phyloP scores from a whole-genome alignment of 1,140 invertebrate species.

The Orius insidiosus region DNA sequence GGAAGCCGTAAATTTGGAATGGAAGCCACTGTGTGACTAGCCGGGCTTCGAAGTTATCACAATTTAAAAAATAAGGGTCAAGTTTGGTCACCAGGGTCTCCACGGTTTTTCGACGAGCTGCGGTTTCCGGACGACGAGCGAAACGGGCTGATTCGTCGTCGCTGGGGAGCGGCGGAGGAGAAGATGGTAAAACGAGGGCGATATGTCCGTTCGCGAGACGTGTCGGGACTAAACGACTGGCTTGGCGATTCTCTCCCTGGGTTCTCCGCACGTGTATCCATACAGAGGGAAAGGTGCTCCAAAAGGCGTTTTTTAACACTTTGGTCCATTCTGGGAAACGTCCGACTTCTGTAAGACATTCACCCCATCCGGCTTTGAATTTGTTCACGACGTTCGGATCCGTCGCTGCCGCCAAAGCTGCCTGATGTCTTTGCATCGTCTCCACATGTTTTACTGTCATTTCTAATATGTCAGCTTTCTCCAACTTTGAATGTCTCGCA shows the following conservation, averaged over 20 bases:
- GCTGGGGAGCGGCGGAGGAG: conserved; percentile 23
- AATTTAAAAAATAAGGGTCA: background rate
- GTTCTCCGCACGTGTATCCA: conserved; percentile 25
- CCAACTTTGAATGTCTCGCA: conserved; percentile 74
- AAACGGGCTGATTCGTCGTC: conserved; percentile 38
- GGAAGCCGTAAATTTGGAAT: background rate
- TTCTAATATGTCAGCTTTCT: conserved; percentile 90
- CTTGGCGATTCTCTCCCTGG: conserved; percentile 8
- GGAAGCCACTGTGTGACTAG: background rate
- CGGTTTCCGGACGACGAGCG: conserved; percentile 43
- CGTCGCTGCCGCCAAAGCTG: conserved; percentile 55
- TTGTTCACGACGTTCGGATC: conserved; percentile 67
- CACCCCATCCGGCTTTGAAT: conserved; percentile 72
- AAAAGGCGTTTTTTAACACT: conserved; percentile 51
- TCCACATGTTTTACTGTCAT: conserved; percentile 87
- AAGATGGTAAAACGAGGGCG: conserved; percentile 35
- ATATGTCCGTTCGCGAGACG: conserved; percentile 41
- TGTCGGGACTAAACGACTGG: conserved; percentile 33
- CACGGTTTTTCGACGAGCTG: conserved; percentile 37
- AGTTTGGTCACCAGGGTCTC: conserved; percentile 20
- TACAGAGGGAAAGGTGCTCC: conserved; percentile 50
- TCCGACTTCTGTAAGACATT: conserved; percentile 73
- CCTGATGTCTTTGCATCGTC: conserved; percentile 56
- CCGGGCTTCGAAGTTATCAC: background rate
- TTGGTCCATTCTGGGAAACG: conserved; percentile 57